Evolutionary conservation across 2,888 invertebrate genomes (phyloP).

Genomic region (Acronicta alni): DNA sequence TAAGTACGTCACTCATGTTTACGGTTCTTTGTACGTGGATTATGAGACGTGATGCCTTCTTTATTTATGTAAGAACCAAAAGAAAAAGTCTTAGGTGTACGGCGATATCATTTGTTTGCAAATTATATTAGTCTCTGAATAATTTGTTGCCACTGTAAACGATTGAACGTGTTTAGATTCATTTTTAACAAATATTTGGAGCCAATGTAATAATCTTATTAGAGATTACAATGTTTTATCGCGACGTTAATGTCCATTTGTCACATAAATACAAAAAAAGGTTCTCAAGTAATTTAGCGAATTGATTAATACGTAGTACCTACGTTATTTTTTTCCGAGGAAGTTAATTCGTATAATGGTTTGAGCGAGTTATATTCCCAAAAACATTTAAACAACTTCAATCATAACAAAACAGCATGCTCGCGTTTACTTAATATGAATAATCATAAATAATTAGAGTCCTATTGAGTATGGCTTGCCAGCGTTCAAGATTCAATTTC

Average conservation of each 20-base stretch:
- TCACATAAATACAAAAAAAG: slow-evolving; percentile 22
- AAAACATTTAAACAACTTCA: slow-evolving; percentile 20
- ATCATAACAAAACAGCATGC: slow-evolving; percentile 46
- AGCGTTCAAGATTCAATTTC: slow-evolving; percentile 85
- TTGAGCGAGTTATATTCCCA: slow-evolving; percentile 5
- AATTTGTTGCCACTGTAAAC: slow-evolving; percentile 61
- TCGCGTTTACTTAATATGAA: slow-evolving; percentile 70
- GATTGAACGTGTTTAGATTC: slow-evolving; percentile 27
- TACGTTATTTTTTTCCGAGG: neutral
- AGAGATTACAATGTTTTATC: slow-evolving; percentile 33
- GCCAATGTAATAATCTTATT: slow-evolving; percentile 22
- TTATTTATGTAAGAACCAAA: slow-evolving; percentile 79
- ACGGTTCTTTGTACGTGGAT: slow-evolving; percentile 84
- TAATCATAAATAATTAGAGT: slow-evolving; percentile 84
- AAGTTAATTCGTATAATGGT: too few species aligned
- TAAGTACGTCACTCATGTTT: slow-evolving; percentile 83
- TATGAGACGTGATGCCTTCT: slow-evolving; percentile 82
- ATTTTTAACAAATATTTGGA: neutral
- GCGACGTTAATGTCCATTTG: slow-evolving; percentile 11
- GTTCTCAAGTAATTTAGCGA: slow-evolving; percentile 15
- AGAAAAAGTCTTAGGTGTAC: slow-evolving; percentile 71
- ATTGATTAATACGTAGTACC: neutral
- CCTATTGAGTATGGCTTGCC: slow-evolving; percentile 75
- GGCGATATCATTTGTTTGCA: slow-evolving; percentile 75
- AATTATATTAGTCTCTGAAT: slow-evolving; percentile 83